A percentile compares a stretch with the other conserved stretches of the same genome.
These are phyloP conservation scores for Stegodyphus dumicola DNA, from an alignment of 1,140 invertebrate species.

Conservation along the genomic window DNA sequence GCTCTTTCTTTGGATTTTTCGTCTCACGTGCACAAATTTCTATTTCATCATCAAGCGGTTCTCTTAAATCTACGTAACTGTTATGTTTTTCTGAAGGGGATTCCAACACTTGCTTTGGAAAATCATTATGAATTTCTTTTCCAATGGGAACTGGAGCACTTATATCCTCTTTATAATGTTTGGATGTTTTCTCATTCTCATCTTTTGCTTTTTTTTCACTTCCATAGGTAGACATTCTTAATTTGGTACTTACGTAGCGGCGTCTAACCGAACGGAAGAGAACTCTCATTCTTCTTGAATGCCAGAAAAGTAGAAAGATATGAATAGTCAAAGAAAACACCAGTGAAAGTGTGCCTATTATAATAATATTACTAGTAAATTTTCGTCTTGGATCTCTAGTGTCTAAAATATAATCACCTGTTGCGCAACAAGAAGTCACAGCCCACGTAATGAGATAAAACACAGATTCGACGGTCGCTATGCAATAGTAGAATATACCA, in stretches of 20 bases:
- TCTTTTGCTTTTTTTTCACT: background rate
- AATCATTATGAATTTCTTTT: background rate
- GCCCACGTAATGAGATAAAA: constrained; percentile 53
- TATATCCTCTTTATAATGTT: background rate
- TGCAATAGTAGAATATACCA: constrained; percentile 41
- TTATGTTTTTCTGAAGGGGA: constrained; percentile 9
- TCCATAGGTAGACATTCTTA: constrained; percentile 9
- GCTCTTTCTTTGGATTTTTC: background rate
- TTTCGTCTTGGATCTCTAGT: background rate
- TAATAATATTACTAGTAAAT: constrained; percentile 14
- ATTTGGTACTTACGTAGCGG: constrained; percentile 5
- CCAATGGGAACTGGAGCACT: constrained; percentile 9
- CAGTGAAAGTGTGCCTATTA: constrained; percentile 25
- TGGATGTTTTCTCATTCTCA: background rate
- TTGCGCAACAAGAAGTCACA: constrained; percentile 5
- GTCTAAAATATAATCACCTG: background rate
- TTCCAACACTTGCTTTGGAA: background rate
- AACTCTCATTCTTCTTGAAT: constrained; percentile 27
- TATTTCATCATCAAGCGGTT: constrained; percentile 47
- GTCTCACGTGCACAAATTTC: constrained; percentile 8
- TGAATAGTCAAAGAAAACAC: constrained; percentile 32
- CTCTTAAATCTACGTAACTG: constrained; percentile 47
- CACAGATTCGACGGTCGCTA: constrained; percentile 44
- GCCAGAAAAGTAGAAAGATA: constrained; percentile 39
- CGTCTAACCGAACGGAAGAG: constrained; percentile 5